A percentile compares a stretch with the other conserved stretches of the same genome.
Evolutionary conservation across 2,888 invertebrate species (phyloP).

Genomic region (Cryptocephalus primarius): DNA sequence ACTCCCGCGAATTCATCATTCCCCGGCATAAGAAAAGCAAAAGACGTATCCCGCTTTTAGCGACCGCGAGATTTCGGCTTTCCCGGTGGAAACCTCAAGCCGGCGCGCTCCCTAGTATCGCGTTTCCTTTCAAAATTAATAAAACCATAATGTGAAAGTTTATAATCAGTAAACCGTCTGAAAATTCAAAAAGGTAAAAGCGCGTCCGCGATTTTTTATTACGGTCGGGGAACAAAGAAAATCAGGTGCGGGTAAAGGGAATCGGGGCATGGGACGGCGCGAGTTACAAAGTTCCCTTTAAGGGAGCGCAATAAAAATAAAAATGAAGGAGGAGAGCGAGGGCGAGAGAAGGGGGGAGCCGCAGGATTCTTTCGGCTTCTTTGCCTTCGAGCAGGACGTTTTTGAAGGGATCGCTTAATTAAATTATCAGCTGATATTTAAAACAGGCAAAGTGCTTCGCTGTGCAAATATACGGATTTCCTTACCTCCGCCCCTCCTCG

Average conservation of each 20-base stretch:
- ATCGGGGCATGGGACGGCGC: neutral
- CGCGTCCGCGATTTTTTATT: neutral
- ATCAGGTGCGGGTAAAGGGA: neutral
- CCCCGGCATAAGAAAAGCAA: no score
- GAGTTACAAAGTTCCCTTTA: slow-evolving; percentile 1
- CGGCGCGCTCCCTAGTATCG: neutral
- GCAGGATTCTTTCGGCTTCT: neutral
- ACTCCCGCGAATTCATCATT: no score
- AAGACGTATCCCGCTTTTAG: no score
- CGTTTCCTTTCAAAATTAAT: no score
- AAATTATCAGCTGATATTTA: slow-evolving; percentile 40
- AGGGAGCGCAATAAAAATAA: neutral
- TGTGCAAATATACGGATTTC: slow-evolving; percentile 15
- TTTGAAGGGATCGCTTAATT: slow-evolving; percentile 36
- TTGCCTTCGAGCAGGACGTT: slow-evolving; percentile 4
- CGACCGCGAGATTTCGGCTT: no score
- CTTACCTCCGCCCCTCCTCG: slow-evolving; percentile 5
- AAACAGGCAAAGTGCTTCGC: slow-evolving; percentile 24
- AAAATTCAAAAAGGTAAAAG: neutral
- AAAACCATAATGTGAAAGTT: neutral
- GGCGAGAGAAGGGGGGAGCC: neutral
- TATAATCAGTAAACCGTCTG: neutral
- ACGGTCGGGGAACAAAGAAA: neutral
- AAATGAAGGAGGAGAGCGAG: neutral
- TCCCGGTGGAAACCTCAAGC: neutral